Evolutionary conservation across 2,888 invertebrate genomes (phyloP).

Genomic region (Tholera decimalis): DNA sequence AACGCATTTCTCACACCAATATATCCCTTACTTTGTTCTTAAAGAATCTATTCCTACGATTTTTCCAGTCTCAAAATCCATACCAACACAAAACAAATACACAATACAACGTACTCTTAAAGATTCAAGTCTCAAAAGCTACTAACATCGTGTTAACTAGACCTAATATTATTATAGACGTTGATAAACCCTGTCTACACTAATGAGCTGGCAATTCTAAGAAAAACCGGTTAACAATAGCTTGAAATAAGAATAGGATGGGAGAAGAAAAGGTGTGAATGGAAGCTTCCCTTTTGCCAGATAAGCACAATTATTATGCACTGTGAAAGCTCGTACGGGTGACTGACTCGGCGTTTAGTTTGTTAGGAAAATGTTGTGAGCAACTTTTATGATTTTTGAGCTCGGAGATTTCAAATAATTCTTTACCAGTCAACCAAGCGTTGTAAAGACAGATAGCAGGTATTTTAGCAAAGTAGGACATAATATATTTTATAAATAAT

Average conservation of each 20-base stretch:
- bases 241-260: neutral
- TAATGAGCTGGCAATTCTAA: conserved; percentile 39
- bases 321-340: conserved; percentile 15
- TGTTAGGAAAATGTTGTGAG: conserved; percentile 3
- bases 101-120: neutral
- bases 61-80: neutral
- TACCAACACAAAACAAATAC: too few relatives aligned
- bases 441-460: too few relatives aligned
- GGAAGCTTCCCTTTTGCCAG: conserved; percentile 15
- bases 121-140: conserved; percentile 5
- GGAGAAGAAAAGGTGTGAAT: conserved; percentile 35
- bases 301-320: conserved; percentile 39
- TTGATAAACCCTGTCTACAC: conserved; percentile 34
- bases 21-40: neutral
- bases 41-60: too few relatives aligned
- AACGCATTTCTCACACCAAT: neutral
- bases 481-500: too few relatives aligned
- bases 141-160: conserved; percentile 18
- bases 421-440: too few relatives aligned
- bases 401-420: neutral
- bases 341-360: conserved; percentile 23
- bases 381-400: conserved; percentile 10
- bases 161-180: conserved; percentile 22
- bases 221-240: conserved; percentile 35
- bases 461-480: too few relatives aligned